A percentile compares a stretch with the other conserved stretches of the same genome.
Conservation (phyloP, 2,113 vertebrate genomes). For the Dermatemys mawii region DNA sequence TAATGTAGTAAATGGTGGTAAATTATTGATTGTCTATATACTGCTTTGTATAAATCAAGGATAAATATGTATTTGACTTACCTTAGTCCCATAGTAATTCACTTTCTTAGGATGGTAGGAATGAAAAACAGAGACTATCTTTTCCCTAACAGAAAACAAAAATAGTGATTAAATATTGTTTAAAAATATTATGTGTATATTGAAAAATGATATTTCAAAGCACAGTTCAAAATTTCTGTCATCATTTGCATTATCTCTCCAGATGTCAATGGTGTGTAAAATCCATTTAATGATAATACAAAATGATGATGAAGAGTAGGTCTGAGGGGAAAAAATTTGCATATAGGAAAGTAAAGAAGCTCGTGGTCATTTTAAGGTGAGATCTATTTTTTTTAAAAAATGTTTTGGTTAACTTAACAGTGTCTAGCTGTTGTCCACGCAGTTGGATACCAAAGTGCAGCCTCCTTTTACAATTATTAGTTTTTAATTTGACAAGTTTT, state of each 20-base stretch:
- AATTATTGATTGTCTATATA: slow-evolving; percentile 2
- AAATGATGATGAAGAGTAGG: background rate
- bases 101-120: background rate
- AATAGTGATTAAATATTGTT: background rate
- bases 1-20: background rate
- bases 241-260: background rate
- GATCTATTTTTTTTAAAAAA: background rate
- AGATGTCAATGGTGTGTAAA: background rate
- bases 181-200: background rate
- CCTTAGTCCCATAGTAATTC: background rate
- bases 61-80: background rate
- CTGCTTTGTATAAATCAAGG: slow-evolving; percentile 6
- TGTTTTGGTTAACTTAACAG: background rate
- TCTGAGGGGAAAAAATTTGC: background rate
- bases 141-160: background rate
- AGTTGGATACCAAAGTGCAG: background rate
- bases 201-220: background rate
- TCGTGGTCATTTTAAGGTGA: background rate
- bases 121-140: slow-evolving; percentile 3
- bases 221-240: background rate
- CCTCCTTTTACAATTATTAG: background rate
- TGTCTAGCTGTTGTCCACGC: background rate
- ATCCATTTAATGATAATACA: background rate
- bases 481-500: background rate
- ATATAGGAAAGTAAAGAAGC: background rate